Percentiles rank a stretch among this genome's conserved stretches.
Conservation (phyloP, 2,797 vertebrate genomes). For the Xenopus petersii region DNA sequence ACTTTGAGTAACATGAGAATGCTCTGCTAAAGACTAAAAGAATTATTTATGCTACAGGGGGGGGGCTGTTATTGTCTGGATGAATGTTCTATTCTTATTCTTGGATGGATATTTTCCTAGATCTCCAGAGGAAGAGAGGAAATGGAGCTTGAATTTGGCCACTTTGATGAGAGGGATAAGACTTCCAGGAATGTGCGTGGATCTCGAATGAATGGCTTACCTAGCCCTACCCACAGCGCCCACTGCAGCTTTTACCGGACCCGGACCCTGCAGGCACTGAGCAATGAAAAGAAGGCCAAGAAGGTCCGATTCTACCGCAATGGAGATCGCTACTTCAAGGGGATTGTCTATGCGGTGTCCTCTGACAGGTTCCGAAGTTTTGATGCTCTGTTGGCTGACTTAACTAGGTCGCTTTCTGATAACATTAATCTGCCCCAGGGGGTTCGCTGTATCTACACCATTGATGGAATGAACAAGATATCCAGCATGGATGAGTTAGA, state of each 20-base stretch:
- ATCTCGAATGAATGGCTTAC: conserved; percentile 88
- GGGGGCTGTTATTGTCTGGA: neutral
- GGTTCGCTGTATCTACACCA: conserved; percentile 93
- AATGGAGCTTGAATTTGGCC: conserved; percentile 99
- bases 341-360: conserved; percentile 95
- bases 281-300: conserved; percentile 96
- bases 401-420: conserved; percentile 93
- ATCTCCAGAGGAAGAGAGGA: conserved; percentile 66
- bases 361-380: conserved; percentile 94
- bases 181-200: conserved; percentile 81
- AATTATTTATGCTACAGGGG: conserved; percentile 47
- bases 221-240: conserved; percentile 95
- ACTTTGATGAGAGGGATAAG: conserved; percentile 97
- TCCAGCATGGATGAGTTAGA: conserved; percentile 88
- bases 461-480: conserved; percentile 85
- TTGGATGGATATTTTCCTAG: conserved; percentile 53
- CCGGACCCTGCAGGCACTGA: conserved; percentile 91
- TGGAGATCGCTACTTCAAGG: conserved; percentile 97
- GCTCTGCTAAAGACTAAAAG: conserved; percentile 37
- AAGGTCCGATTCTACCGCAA: conserved; percentile 99
- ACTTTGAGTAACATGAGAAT: conserved; percentile 46
- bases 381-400: conserved; percentile 92
- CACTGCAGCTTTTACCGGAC: conserved; percentile 98
- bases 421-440: conserved; percentile 97
- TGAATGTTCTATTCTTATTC: too few species aligned